These are phyloP conservation scores for Steinernema scapterisci DNA, from an alignment of 2,888 invertebrate genomes.

Conservation along the genomic window DNA sequence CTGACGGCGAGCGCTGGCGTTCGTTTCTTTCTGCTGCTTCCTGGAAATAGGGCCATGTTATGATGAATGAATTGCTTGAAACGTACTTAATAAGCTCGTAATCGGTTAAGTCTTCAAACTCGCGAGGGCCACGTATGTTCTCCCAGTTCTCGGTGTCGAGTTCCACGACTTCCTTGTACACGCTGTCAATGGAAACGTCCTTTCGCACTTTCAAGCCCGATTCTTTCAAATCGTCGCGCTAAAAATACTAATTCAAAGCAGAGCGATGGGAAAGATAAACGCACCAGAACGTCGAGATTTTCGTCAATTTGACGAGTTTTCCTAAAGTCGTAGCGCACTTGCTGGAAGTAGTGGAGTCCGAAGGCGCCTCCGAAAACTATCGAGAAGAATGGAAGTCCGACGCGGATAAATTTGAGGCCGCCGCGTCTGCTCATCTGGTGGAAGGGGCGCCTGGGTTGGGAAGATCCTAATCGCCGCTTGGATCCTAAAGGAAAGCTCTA, in stretches of 20 bases:
- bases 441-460: background rate
- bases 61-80: background rate
- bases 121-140: slow-evolving; percentile 65
- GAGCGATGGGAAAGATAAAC: background rate
- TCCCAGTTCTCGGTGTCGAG: slow-evolving; percentile 64
- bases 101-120: slow-evolving; percentile 54
- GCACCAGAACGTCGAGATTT: slow-evolving; percentile 52
- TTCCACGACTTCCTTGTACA: slow-evolving; percentile 59
- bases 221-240: slow-evolving; percentile 47
- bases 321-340: slow-evolving; percentile 62
- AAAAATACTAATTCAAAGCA: slow-evolving; percentile 14
- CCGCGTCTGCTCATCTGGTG: slow-evolving; percentile 25
- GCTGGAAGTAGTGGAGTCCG: slow-evolving; percentile 62
- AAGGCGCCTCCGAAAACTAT: slow-evolving; percentile 60
- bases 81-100: slow-evolving; percentile 51
- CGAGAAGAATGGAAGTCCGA: slow-evolving; percentile 60
- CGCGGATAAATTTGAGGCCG: slow-evolving; percentile 51
- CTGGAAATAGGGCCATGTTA: too few species aligned
- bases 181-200: slow-evolving; percentile 55
- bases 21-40: slow-evolving; percentile 41
- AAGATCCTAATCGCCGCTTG: background rate
- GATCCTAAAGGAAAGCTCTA: background rate
- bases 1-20: slow-evolving; percentile 39
- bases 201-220: slow-evolving; percentile 53
- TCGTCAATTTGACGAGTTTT: slow-evolving; percentile 52